These are phyloP conservation scores for Falco peregrinus DNA, from an alignment of 2,797 vertebrate genomes.

Conservation along the genomic window DNA sequence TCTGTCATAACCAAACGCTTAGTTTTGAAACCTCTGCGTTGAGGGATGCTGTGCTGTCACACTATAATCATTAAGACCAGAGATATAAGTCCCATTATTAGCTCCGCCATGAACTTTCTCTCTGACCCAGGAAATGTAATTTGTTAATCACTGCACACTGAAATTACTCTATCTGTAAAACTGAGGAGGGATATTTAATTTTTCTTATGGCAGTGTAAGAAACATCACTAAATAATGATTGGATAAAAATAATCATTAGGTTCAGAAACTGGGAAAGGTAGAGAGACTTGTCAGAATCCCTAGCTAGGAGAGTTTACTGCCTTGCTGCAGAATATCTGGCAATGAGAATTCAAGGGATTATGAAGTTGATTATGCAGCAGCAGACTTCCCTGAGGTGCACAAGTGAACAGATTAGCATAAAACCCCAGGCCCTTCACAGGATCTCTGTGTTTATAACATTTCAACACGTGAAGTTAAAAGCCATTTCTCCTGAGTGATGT, in stretches of 20 bases:
- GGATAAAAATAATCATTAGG: background rate
- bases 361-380: background rate
- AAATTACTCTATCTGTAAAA: background rate
- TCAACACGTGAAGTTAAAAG: background rate
- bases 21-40: slow-evolving; percentile 2
- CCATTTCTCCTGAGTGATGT: background rate
- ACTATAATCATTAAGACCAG: background rate
- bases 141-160: slow-evolving; percentile 31
- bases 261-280: background rate
- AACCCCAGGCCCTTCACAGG: background rate
- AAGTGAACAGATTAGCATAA: background rate
- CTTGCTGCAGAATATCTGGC: background rate
- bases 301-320: background rate
- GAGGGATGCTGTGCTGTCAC: background rate
- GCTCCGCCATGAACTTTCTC: slow-evolving; percentile 8
- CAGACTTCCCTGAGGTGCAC: background rate
- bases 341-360: slow-evolving; percentile 8
- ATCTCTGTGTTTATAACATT: background rate
- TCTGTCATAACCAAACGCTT: background rate
- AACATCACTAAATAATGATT: background rate
- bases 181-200: background rate
- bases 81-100: background rate
- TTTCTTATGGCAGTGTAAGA: background rate
- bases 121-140: slow-evolving; percentile 35
- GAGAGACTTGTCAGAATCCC: background rate